Conservation (phyloP, 30 jellyfish, hydroid and myxozoan genomes). For the Clytia hemisphaerica region DNA sequence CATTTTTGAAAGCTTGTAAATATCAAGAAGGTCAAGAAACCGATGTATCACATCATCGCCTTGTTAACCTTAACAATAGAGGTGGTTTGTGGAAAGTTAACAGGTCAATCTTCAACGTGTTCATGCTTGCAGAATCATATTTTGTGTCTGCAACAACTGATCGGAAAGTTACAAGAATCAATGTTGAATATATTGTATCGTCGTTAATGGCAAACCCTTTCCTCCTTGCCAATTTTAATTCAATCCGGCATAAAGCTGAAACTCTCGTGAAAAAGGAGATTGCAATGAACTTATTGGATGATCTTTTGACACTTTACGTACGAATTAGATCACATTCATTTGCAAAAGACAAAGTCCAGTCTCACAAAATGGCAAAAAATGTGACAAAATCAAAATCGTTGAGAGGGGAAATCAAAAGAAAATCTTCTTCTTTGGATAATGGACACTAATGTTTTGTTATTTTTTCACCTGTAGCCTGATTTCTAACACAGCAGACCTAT, state of each 20-base stretch:
- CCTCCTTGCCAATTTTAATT: constrained; percentile 9
- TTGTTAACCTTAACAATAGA: constrained; percentile 25
- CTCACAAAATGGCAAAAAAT: too few species aligned
- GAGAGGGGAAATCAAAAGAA: not conserved
- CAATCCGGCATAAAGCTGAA: constrained; percentile 8
- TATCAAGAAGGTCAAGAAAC: constrained; percentile 4
- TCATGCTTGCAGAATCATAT: constrained; percentile 27
- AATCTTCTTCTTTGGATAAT: not conserved
- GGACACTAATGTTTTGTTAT: not conserved
- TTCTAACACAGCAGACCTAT: too few species aligned
- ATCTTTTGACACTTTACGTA: constrained; percentile 16
- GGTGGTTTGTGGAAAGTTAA: constrained; percentile 49
- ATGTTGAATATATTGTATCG: constrained; percentile 37
- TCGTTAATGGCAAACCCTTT: constrained; percentile 25
- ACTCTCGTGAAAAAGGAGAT: constrained; percentile 21
- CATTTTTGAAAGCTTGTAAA: not conserved
- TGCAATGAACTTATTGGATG: constrained; percentile 34
- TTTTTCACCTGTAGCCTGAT: too few species aligned
- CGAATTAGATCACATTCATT: constrained; percentile 12
- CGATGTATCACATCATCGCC: constrained; percentile 12
- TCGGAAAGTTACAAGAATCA: too few species aligned
- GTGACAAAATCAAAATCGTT: too few species aligned
- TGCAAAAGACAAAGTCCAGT: not conserved
- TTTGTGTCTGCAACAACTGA: too few species aligned
- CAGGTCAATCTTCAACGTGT: constrained; percentile 18